phyloP scores from a whole-genome alignment of 2,113 vertebrate genomes.

The Cacatua alba region DNA sequence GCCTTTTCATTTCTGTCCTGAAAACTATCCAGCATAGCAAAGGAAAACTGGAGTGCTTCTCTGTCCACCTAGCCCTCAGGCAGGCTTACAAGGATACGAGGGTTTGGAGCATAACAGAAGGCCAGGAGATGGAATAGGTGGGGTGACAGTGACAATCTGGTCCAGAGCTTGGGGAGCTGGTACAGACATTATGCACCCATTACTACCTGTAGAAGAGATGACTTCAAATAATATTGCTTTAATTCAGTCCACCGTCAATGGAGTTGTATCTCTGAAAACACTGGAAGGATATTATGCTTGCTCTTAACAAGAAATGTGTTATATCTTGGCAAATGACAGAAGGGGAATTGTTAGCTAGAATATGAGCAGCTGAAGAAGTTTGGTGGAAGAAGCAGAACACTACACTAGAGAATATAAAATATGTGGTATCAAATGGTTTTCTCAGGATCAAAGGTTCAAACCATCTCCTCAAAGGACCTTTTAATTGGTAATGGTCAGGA shows the following conservation, averaged over 20 bases:
- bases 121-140: background rate
- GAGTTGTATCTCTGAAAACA: background rate
- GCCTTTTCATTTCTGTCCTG: background rate
- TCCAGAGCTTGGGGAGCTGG: background rate
- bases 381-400: background rate
- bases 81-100: background rate
- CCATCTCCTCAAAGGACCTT: conserved; percentile 6
- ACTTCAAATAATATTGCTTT: background rate
- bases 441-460: conserved; percentile 1
- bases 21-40: background rate
- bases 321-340: background rate
- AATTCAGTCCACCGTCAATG: background rate
- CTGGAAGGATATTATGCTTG: background rate
- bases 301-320: background rate
- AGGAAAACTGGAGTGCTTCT: background rate
- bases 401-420: background rate
- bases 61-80: background rate
- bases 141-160: background rate
- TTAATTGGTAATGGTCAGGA: conserved; percentile 3
- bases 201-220: background rate
- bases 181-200: background rate
- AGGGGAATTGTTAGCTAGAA: background rate
- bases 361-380: background rate
- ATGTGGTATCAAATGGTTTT: background rate
- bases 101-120: background rate